Conservation (phyloP, 2,888 invertebrate genomes). For the Xylophagus ater region DNA sequence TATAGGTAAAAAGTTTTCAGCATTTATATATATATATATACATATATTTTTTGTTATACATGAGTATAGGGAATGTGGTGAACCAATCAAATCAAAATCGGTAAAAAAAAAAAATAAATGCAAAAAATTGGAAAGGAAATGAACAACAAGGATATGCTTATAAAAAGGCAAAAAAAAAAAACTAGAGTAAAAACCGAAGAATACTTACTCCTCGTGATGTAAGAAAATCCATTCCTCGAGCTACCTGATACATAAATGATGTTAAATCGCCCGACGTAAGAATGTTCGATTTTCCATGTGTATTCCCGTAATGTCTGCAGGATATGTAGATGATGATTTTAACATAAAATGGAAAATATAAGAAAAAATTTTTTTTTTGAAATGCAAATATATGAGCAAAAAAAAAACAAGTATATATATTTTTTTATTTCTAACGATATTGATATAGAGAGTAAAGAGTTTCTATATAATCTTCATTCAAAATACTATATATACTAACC, state of each 20-base stretch:
- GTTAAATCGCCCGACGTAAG: slow-evolving; percentile 79
- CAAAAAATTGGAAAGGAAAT: not conserved
- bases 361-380: not conserved
- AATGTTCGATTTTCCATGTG: slow-evolving; percentile 56
- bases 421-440: no score
- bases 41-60: no score
- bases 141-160: not conserved
- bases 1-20: no score
- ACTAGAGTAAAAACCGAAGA: not conserved
- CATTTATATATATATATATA: no score
- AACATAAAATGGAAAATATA: not conserved
- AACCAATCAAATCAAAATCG: no score
- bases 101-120: no score
- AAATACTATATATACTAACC: slow-evolving; percentile 31
- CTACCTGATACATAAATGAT: slow-evolving; percentile 83
- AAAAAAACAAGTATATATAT: no score
- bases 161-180: slow-evolving; percentile 1
- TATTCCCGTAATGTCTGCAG: slow-evolving; percentile 38
- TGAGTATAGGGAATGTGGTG: no score
- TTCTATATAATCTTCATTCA: no score
- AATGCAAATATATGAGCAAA: no score
- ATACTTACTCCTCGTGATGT: slow-evolving; percentile 66
- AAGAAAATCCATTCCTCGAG: slow-evolving; percentile 79
- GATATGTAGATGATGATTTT: slow-evolving; percentile 11
- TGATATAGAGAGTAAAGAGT: no score